Percentiles rank a stretch among this genome's conserved stretches.
phyloP scores from a whole-genome alignment of 53 echinoderm and acorn worm species.

The Patiria pectinifera region DNA sequence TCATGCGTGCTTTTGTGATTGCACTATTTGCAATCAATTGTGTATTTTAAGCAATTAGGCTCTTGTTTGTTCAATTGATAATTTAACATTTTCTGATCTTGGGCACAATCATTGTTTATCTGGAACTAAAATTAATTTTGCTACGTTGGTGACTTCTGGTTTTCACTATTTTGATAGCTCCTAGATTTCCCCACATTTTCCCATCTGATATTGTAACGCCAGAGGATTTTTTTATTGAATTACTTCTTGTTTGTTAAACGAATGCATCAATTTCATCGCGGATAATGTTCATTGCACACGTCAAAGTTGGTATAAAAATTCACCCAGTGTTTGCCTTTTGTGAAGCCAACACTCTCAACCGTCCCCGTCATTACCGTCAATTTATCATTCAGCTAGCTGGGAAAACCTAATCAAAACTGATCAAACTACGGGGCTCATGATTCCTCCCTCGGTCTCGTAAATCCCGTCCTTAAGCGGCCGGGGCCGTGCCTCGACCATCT shows the following conservation, averaged over 20 bases:
- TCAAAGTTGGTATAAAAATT: background rate
- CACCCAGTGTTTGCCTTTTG: background rate
- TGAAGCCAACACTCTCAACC: background rate
- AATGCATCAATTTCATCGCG: background rate
- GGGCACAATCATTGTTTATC: too few species aligned
- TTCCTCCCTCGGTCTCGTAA: background rate
- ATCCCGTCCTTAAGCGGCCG: slow-evolving; percentile 11
- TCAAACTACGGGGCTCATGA: slow-evolving; percentile 3
- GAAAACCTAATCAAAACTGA: background rate
- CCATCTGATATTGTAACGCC: too few species aligned
- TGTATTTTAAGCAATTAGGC: too few species aligned
- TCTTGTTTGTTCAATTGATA: too few species aligned
- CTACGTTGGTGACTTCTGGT: too few species aligned
- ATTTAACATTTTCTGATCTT: too few species aligned
- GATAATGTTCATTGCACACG: background rate
- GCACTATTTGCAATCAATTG: too few species aligned
- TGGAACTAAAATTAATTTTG: too few species aligned
- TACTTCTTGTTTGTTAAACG: background rate
- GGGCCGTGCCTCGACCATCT: background rate
- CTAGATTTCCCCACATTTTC: too few species aligned
- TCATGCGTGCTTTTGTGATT: too few species aligned
- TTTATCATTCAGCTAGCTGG: slow-evolving; percentile 9
- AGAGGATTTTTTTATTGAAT: too few species aligned
- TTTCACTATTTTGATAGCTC: too few species aligned
- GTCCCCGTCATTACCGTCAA: slow-evolving; percentile 16